phyloP scores from a whole-genome alignment of 2,888 invertebrate species.

The Cremastinae sp. region DNA sequence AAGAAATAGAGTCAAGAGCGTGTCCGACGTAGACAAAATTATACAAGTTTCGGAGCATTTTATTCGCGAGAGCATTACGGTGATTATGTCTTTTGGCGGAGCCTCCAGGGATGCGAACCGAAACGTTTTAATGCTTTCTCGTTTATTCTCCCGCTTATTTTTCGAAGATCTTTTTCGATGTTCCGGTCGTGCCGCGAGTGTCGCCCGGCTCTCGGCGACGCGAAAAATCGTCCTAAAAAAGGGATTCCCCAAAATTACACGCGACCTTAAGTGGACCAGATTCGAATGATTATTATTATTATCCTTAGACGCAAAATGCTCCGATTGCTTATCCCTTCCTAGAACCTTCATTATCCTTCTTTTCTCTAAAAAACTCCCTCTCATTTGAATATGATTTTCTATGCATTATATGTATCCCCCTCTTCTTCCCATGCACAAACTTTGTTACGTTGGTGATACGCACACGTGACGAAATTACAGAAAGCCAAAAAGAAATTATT shows the following conservation, averaged over 20 bases:
- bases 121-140: conserved; percentile 42
- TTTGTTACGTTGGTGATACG: conserved; percentile 61
- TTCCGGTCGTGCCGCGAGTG: conserved; percentile 17
- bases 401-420: conserved; percentile 37
- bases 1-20: conserved; percentile 33
- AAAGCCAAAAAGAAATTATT: not conserved
- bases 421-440: conserved; percentile 14
- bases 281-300: conserved; percentile 78
- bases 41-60: conserved; percentile 67
- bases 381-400: conserved; percentile 75
- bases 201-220: conserved; percentile 33
- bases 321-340: conserved; percentile 69
- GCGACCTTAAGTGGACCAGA: conserved; percentile 74
- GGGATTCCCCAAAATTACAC: conserved; percentile 72
- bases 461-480: conserved; percentile 34
- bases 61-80: conserved; percentile 62
- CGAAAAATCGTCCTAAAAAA: conserved; percentile 71
- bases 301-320: conserved; percentile 59
- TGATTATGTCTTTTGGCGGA: conserved; percentile 67
- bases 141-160: conserved; percentile 13
- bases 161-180: conserved; percentile 2
- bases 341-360: conserved; percentile 72
- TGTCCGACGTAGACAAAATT: conserved; percentile 64
- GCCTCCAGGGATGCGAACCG: conserved; percentile 57
- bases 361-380: conserved; percentile 60